Percentiles rank a stretch among this genome's conserved stretches.
These are phyloP conservation scores for Elymnias hypermnestra DNA, from an alignment of 1,140 invertebrate genomes.

Conservation along the genomic window DNA sequence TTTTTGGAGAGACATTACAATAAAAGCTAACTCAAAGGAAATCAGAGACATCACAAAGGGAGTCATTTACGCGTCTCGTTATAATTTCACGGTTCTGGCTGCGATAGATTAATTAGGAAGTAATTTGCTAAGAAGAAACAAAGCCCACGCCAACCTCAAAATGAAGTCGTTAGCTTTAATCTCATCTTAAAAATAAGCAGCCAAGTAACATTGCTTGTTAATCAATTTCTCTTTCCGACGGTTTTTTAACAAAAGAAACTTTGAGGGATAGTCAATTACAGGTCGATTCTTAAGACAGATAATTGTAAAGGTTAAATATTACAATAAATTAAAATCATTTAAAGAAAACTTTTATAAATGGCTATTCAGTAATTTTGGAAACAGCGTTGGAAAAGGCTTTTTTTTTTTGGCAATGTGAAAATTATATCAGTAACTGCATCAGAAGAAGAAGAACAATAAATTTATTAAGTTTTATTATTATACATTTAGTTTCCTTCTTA, in stretches of 20 bases:
- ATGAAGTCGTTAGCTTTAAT: slow-evolving; percentile 16
- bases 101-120: slow-evolving; percentile 27
- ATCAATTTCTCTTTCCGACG: slow-evolving; percentile 16
- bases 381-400: no score
- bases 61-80: slow-evolving; percentile 23
- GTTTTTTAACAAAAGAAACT: slow-evolving; percentile 9
- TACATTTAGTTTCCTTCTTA: no score
- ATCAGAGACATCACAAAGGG: slow-evolving; percentile 17
- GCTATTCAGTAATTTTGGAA: no score
- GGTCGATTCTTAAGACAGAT: no score
- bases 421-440: no score
- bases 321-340: no score
- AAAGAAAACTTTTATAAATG: no score
- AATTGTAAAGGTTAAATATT: no score
- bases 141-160: slow-evolving; percentile 8
- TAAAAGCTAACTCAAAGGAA: background rate
- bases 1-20: background rate
- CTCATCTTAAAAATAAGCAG: slow-evolving; percentile 9
- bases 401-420: no score
- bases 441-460: no score
- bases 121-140: slow-evolving; percentile 21
- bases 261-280: slow-evolving; percentile 22
- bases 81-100: slow-evolving; percentile 25
- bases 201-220: slow-evolving; percentile 13
- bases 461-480: no score